A percentile compares a stretch with the other conserved stretches of the same genome.
phyloP scores from a whole-genome alignment of 2,797 vertebrate species.

The Nyctibius grandis region DNA sequence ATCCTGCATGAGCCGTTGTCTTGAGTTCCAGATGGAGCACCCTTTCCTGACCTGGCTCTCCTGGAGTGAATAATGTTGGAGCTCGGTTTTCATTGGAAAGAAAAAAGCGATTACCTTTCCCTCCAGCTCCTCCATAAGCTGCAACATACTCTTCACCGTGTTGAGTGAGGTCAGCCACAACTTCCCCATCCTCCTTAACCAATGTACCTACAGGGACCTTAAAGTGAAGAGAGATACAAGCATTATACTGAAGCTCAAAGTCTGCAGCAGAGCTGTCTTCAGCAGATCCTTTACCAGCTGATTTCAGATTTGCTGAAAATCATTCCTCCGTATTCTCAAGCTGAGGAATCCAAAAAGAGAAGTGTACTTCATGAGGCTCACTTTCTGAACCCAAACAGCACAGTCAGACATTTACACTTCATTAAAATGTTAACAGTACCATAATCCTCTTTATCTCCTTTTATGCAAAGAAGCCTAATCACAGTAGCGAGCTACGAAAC shows the following conservation, averaged over 20 bases:
- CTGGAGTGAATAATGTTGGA: conserved; percentile 77
- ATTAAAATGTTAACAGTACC: neutral
- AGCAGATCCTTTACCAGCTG: neutral
- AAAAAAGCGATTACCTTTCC: conserved; percentile 94
- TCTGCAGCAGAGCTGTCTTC: neutral
- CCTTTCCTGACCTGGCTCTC: conserved; percentile 83
- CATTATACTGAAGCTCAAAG: neutral
- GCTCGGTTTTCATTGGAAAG: conserved; percentile 92
- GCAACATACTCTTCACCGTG: conserved; percentile 85
- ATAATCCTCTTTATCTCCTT: neutral
- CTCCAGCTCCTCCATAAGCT: conserved; percentile 86
- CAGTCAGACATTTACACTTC: neutral
- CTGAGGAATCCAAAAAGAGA: neutral
- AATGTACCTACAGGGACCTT: conserved; percentile 92
- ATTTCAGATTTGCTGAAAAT: neutral
- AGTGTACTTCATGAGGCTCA: neutral
- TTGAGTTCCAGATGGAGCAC: conserved; percentile 87
- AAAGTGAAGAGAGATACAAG: neutral
- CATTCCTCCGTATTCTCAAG: neutral
- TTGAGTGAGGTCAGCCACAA: conserved; percentile 80
- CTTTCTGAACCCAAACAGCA: neutral
- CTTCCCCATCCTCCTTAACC: conserved; percentile 81
- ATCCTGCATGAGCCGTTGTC: conserved; percentile 91
- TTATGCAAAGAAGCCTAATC: neutral
- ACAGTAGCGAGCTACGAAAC: neutral